These are phyloP conservation scores for Teleogryllus occipitalis DNA, from an alignment of 1,140 invertebrate genomes.

Conservation along the genomic window DNA sequence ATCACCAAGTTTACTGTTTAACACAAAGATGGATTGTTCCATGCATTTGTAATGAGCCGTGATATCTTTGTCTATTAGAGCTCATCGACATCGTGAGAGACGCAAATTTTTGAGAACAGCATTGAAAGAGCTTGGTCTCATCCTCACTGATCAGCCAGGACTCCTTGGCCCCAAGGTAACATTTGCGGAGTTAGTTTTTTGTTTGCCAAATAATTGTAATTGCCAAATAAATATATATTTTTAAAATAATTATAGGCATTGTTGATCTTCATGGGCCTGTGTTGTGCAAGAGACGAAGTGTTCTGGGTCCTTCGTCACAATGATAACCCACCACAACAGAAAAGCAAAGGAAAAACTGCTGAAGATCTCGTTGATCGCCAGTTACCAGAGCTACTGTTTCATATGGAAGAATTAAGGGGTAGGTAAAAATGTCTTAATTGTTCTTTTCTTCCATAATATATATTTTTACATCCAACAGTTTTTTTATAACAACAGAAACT, in stretches of 20 bases:
- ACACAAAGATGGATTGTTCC: too few relatives aligned
- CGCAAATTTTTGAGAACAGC: constrained; percentile 94
- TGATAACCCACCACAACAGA: constrained; percentile 85
- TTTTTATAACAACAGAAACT: neutral
- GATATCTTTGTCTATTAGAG: constrained; percentile 33
- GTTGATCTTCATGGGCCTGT: constrained; percentile 91
- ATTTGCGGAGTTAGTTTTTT: neutral
- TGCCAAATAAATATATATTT: neutral
- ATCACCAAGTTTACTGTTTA: too few relatives aligned
- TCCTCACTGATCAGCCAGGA: constrained; percentile 96
- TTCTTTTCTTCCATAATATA: too few relatives aligned
- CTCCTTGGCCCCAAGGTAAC: constrained; percentile 82
- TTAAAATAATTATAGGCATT: constrained; percentile 52
- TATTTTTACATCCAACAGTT: too few relatives aligned
- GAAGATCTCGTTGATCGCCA: constrained; percentile 90
- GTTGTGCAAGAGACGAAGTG: constrained; percentile 92
- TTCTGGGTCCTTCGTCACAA: constrained; percentile 93
- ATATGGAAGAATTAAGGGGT: constrained; percentile 90
- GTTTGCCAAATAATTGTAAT: neutral
- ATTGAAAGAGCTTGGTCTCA: constrained; percentile 87
- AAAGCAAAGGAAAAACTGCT: constrained; percentile 72
- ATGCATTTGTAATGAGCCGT: too few relatives aligned
- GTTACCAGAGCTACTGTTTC: constrained; percentile 93
- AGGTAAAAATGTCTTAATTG: neutral
- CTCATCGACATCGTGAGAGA: constrained; percentile 84